These are phyloP conservation scores for Plagodis pulveraria DNA, from an alignment of 2,888 invertebrate genomes.

Conservation along the genomic window DNA sequence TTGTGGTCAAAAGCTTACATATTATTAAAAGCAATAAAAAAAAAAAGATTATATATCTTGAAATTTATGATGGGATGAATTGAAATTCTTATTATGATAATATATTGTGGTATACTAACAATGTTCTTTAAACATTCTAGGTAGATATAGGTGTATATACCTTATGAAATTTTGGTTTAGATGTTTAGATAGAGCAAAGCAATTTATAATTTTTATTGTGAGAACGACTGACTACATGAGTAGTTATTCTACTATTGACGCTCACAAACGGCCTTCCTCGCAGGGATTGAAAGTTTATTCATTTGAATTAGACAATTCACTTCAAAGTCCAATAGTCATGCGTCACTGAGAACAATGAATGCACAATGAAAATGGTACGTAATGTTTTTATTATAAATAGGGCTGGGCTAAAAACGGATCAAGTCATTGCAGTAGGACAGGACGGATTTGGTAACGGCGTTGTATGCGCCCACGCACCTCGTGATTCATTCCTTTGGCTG, in stretches of 20 bases:
- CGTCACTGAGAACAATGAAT: constrained; percentile 31
- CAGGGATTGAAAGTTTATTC: constrained; percentile 1
- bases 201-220: too few relatives aligned
- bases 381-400: constrained; percentile 50
- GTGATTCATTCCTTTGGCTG: constrained; percentile 78
- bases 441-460: constrained; percentile 67
- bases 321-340: constrained; percentile 8
- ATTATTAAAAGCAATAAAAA: too few relatives aligned
- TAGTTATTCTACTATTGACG: neutral
- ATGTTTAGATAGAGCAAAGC: too few relatives aligned
- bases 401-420: constrained; percentile 61
- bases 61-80: too few relatives aligned
- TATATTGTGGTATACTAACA: too few relatives aligned
- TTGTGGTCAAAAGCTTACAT: too few relatives aligned
- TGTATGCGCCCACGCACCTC: constrained; percentile 68
- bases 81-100: too few relatives aligned
- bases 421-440: constrained; percentile 61
- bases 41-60: too few relatives aligned
- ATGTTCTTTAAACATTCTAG: too few relatives aligned
- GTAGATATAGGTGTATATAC: too few relatives aligned
- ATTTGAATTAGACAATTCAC: constrained; percentile 15
- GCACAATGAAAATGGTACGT: constrained; percentile 33
- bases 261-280: neutral
- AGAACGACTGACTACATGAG: too few relatives aligned
- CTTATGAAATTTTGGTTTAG: too few relatives aligned